Percentiles rank a stretch among this genome's conserved stretches.
phyloP scores from a whole-genome alignment of 1,140 invertebrate species.

The Diorhabda carinulata region DNA sequence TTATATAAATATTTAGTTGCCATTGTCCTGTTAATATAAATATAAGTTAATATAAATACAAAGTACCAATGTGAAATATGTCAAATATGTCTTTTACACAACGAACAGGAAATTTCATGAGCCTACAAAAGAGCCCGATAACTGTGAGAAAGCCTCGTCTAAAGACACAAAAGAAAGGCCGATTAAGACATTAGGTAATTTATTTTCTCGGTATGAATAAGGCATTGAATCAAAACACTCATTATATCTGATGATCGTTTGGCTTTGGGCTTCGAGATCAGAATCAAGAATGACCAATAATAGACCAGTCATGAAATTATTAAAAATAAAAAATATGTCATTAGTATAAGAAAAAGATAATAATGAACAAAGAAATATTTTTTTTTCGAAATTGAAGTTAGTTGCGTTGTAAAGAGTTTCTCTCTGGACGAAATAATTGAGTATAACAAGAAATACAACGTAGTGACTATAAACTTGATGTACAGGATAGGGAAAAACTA shows the following conservation, averaged over 20 bases:
- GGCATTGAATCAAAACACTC: constrained; percentile 39
- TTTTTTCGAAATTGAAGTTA: no score
- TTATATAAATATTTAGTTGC: no score
- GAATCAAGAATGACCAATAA: constrained; percentile 1
- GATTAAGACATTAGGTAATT: constrained; percentile 40
- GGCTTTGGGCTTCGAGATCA: not conserved
- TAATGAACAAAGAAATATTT: no score
- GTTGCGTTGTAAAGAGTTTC: no score
- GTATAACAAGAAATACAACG: no score
- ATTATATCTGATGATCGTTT: constrained; percentile 36
- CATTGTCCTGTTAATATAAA: no score
- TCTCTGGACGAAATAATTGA: no score
- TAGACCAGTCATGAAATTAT: not conserved
- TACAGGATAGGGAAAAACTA: no score
- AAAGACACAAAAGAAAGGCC: constrained; percentile 6
- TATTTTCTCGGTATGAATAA: constrained; percentile 33
- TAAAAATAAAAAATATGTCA: not conserved
- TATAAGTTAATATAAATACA: no score
- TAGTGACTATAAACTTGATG: no score
- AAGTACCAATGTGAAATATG: no score
- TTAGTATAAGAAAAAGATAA: no score
- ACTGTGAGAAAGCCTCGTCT: constrained; percentile 3
- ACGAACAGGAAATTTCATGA: not conserved
- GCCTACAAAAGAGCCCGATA: not conserved
- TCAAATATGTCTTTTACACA: not conserved